Conservation (phyloP, 37 sponge, comb jelly and placozoan genomes). For the Beroe ovata region DNA sequence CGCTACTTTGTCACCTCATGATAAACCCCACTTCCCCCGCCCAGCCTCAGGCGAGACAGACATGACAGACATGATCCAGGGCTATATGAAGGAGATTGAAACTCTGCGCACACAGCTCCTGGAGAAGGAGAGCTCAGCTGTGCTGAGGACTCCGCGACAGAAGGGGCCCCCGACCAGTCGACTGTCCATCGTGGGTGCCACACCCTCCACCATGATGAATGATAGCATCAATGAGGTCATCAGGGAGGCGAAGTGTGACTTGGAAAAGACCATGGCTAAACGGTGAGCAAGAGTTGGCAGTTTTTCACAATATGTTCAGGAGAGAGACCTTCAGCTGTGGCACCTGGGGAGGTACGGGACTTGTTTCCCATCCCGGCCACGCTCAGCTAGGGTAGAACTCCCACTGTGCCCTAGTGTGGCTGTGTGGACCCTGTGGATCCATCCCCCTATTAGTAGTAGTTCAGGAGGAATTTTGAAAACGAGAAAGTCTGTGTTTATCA, state of each 20-base stretch:
- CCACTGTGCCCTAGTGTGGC: too few relatives aligned
- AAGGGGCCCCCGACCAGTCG: neutral
- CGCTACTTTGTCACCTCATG: too few relatives aligned
- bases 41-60: constrained; percentile 51
- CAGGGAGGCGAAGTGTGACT: constrained; percentile 53
- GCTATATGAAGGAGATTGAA: constrained; percentile 86
- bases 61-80: constrained; percentile 74
- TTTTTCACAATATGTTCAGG: too few relatives aligned
- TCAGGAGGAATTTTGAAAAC: too few relatives aligned
- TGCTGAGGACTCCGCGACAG: neutral
- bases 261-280: constrained; percentile 66
- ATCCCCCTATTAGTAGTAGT: too few relatives aligned
- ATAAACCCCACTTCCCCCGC: neutral
- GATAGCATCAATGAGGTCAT: constrained; percentile 59
- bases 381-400: too few relatives aligned
- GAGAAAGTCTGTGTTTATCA: too few relatives aligned
- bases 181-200: neutral
- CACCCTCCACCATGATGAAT: constrained; percentile 24
- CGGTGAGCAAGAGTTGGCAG: too few relatives aligned
- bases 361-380: too few relatives aligned
- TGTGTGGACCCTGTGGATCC: too few relatives aligned
- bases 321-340: too few relatives aligned
- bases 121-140: neutral
- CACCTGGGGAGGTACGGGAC: too few relatives aligned
- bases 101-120: constrained; percentile 69